Base-by-base conservation (phyloP, 2,888 invertebrate species). In the Lithophane leautieri region DNA sequence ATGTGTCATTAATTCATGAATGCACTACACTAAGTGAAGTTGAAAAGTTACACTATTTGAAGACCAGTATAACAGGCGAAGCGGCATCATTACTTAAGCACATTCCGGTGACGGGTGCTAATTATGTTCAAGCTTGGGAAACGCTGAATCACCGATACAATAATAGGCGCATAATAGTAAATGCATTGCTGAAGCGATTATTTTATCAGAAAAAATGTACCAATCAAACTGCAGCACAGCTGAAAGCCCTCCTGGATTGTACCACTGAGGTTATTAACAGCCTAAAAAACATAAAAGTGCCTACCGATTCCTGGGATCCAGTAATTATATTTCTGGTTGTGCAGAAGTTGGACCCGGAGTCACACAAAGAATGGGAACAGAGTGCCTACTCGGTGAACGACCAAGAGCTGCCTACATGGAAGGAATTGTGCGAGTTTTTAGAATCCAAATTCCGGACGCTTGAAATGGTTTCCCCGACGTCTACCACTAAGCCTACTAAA, bases 41-140 rank as follows among this genome's bases (percentile, higher is more conserved):
- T 16, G 78, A 86, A 65, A 86, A 84, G 60, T 61, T 81, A 50
- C 82, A 85, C 34, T 85, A 87, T 65, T 74, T 85, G 56, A 85
- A 85, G 66, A 70, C 60, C 11, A 81, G 77, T 62, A 56, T n/a
- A n/a, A n/a, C n/a, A n/a, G n/a, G n/a, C n/a, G n/a, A n/a, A n/a
- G n/a, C n/a, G n/a, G n/a, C n/a, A n/a, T n/a, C n/a, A n/a, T n/a
- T n/a, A 70, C 63, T 86, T 14, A 77, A 65, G 52, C 72, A 79
- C 34, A 62, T 84, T 16, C 70, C 79, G 56, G 68, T 78, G 22
- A 80, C 80, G 16, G 65, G 66, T 19, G 63, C 28, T 28, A 85
- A 84, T 66, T 83, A 84, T 70, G 22, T 40, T 25, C 70, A 71
- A 73, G 81, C 76, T 25, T 84, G n/a, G n/a, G n/a, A 68, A 9